A percentile compares a stretch with the other conserved stretches of the same genome.
These are phyloP conservation scores for Wasmannia auropunctata DNA, from an alignment of 1,140 invertebrate species.

Conservation along the genomic window DNA sequence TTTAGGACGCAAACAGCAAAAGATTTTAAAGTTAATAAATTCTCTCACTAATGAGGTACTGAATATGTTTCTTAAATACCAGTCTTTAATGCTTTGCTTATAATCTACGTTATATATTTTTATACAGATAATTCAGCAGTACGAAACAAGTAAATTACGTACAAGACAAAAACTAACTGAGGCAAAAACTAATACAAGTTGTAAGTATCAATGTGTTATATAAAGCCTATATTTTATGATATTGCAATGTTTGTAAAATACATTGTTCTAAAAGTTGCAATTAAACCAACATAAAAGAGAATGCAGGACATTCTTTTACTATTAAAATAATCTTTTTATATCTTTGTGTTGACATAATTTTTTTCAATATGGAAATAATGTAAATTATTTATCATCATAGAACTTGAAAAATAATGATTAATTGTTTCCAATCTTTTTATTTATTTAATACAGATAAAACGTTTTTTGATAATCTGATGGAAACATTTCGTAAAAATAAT, in stretches of 20 bases:
- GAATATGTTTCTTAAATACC: not conserved
- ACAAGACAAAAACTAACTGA: no score
- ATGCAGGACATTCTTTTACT: not conserved
- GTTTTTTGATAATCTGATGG: not conserved
- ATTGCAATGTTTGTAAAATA: not conserved
- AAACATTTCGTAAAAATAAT: not conserved
- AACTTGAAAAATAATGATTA: not conserved
- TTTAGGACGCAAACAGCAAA: not conserved
- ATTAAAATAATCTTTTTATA: no score
- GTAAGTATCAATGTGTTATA: not conserved
- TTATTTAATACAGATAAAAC: conserved; percentile 1
- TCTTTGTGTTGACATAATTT: not conserved
- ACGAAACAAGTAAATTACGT: not conserved
- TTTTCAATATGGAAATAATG: not conserved
- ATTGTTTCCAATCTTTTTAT: not conserved
- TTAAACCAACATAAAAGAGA: not conserved
- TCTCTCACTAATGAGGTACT: not conserved
- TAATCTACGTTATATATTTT: conserved; percentile 52
- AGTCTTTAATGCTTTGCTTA: conserved; percentile 41
- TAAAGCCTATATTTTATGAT: not conserved
- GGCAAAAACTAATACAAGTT: not conserved
- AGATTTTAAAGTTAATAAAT: not conserved
- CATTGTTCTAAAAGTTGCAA: not conserved
- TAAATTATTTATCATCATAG: not conserved
- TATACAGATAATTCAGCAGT: not conserved